phyloP scores from a whole-genome alignment of 2,888 invertebrate genomes.

The Pachydiplax longipennis region DNA sequence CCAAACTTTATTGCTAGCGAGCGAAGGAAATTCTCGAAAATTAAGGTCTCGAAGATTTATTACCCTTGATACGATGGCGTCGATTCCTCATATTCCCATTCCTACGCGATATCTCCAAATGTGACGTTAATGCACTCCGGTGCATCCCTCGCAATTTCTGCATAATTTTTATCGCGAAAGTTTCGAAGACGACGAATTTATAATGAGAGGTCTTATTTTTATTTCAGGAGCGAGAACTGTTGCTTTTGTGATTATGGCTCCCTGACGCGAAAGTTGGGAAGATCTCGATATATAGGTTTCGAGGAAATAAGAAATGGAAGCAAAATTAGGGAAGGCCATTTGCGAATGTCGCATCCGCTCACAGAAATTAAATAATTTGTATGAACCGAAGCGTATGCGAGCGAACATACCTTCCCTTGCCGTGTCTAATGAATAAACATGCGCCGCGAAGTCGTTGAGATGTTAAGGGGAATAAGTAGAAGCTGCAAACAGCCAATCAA shows the following conservation, averaged over 20 bases:
- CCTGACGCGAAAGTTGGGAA: not conserved
- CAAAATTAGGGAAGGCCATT: not conserved
- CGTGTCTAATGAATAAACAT: not conserved
- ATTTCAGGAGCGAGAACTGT: not conserved
- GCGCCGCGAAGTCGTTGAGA: not conserved
- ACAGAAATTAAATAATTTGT: not conserved
- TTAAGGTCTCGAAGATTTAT: not conserved
- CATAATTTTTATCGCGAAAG: not conserved
- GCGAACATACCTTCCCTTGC: not conserved
- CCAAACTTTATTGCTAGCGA: not conserved
- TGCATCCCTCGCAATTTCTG: not conserved
- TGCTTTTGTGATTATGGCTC: not conserved
- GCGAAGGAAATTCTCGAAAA: not conserved
- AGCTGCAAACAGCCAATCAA: not conserved
- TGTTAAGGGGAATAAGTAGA: not conserved
- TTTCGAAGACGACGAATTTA: not conserved
- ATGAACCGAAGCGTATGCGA: not conserved
- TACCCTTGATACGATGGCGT: not conserved
- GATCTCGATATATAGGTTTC: not conserved
- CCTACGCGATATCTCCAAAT: not conserved
- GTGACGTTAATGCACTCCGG: not conserved
- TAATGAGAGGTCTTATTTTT: not conserved
- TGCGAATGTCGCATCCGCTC: not conserved
- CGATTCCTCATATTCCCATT: not conserved
- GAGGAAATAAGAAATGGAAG: too few species aligned